These are phyloP conservation scores for Onychomys leucogaster DNA, from an alignment of 2,797 vertebrate species.

Conservation along the genomic window DNA sequence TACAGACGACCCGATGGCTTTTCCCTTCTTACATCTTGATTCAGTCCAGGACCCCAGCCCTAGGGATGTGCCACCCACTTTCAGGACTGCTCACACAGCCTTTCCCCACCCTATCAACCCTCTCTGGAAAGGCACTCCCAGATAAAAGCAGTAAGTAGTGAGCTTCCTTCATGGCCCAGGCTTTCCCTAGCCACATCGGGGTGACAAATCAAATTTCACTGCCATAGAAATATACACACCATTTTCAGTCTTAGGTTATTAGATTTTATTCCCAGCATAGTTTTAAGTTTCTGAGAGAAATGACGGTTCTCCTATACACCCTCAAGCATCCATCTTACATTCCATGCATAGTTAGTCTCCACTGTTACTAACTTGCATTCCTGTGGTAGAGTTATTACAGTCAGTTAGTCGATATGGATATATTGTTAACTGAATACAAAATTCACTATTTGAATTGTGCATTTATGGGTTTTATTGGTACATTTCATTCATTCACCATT, in stretches of 20 bases:
- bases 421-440: neutral
- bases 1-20: neutral
- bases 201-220: neutral
- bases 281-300: neutral
- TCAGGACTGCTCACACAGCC: no score
- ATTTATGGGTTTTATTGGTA: neutral
- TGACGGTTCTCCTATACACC: neutral
- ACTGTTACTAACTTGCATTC: neutral
- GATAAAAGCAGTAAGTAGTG: neutral
- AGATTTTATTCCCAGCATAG: neutral
- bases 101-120: no score
- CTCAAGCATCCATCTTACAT: neutral
- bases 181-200: neutral
- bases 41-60: neutral
- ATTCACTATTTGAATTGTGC: neutral
- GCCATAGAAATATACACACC: no score
- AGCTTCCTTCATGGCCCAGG: neutral
- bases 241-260: neutral
- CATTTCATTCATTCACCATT: no score
- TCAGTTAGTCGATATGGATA: neutral
- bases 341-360: neutral
- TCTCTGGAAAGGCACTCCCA: neutral
- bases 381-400: neutral
- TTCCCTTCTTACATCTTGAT: neutral
- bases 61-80: neutral